Conservation (phyloP, 2,113 vertebrate genomes). For the cat (Felis catus) region F.catus_Fca126_mat1.0 CM031412.1:107970001-107970500, state of each 20-base stretch:
- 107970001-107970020: neutral
- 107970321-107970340: neutral
- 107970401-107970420: conserved; percentile 23
- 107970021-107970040: neutral
- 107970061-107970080: conserved; percentile 16
- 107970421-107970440: conserved; percentile 34
- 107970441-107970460: neutral
- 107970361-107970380: neutral
- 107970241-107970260: neutral
- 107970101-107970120: conserved; percentile 13
- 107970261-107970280: neutral
- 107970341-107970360: conserved; percentile 20
- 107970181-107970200: neutral
- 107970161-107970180: neutral
- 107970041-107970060: neutral
- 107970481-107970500: neutral
- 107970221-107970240: neutral
- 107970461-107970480: neutral
- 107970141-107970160: conserved; percentile 16
- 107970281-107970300: neutral
- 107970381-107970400: neutral
- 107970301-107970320: neutral
- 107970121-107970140: conserved; percentile 5
- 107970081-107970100: conserved; percentile 42
- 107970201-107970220: neutral